Conservation (phyloP, 1,140 invertebrate genomes). For the Tetragnatha versicolor region DNA sequence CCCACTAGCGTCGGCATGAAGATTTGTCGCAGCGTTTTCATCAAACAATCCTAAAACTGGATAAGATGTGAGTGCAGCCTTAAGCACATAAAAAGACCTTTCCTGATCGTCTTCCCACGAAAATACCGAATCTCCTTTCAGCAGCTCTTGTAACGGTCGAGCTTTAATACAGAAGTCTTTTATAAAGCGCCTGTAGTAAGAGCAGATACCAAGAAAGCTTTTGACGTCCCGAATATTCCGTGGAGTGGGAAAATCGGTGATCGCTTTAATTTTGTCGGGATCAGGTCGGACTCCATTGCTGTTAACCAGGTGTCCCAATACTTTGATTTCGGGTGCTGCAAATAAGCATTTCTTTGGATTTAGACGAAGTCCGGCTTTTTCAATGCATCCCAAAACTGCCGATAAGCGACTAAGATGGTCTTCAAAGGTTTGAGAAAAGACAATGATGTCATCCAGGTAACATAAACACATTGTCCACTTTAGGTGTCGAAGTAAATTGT, state of each 20-base stretch:
- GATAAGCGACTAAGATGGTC: constrained; percentile 32
- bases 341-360: constrained; percentile 14
- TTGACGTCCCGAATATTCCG: background rate
- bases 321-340: background rate
- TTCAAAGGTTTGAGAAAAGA: constrained; percentile 15
- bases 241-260: background rate
- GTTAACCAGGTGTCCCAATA: background rate
- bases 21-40: constrained; percentile 53
- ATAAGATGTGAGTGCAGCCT: background rate
- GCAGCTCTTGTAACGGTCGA: background rate
- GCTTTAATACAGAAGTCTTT: background rate
- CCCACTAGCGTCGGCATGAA: constrained; percentile 65
- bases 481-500: constrained; percentile 14
- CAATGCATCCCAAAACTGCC: background rate
- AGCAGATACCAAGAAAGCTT: background rate
- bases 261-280: background rate
- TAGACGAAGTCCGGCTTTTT: background rate
- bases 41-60: background rate
- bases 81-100: constrained; percentile 21
- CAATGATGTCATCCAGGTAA: constrained; percentile 55
- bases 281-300: background rate
- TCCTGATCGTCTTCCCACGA: background rate
- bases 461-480: background rate
- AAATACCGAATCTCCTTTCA: constrained; percentile 2
- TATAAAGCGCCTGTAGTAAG: background rate